These are phyloP conservation scores for Siderastrea siderea DNA, from an alignment of 92 coral and sea anemone genomes.

Conservation along the genomic window DNA sequence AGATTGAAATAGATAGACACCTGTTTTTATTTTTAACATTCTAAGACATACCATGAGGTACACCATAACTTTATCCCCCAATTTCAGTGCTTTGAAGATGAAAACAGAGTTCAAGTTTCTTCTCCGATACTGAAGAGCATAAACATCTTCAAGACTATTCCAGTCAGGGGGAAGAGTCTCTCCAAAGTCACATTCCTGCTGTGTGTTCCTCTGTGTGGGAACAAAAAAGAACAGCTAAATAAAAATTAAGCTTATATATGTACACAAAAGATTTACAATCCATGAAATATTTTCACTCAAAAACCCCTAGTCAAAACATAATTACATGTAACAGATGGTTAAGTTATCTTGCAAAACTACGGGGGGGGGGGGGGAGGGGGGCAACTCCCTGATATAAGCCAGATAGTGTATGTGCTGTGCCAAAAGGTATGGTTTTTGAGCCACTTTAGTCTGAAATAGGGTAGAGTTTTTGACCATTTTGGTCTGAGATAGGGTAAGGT, in stretches of 20 bases:
- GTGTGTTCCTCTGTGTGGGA: conserved; percentile 31
- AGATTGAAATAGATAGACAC: neutral
- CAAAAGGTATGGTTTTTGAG: too few relatives aligned
- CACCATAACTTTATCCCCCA: conserved; percentile 86
- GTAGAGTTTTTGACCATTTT: too few relatives aligned
- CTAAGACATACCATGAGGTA: conserved; percentile 81
- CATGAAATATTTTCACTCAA: neutral
- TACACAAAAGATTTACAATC: neutral
- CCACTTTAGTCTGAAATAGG: too few relatives aligned
- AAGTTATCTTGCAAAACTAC: too few relatives aligned
- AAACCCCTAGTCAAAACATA: too few relatives aligned
- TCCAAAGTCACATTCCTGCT: conserved; percentile 87
- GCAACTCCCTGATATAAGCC: too few relatives aligned
- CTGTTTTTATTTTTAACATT: too few relatives aligned
- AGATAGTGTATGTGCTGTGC: too few relatives aligned
- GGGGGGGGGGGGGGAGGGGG: too few relatives aligned
- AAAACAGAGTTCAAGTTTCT: conserved; percentile 76
- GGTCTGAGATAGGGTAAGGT: too few relatives aligned
- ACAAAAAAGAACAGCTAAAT: neutral
- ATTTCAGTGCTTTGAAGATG: conserved; percentile 82
- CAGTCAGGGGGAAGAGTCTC: conserved; percentile 97
- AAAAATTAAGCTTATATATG: neutral
- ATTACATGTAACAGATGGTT: too few relatives aligned
- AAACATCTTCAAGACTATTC: conserved; percentile 84
- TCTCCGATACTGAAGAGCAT: conserved; percentile 91